Percentiles rank a stretch among this genome's conserved stretches.
These are phyloP conservation scores for Climacteris rufus DNA, from an alignment of 2,113 vertebrate species.

Conservation along the genomic window DNA sequence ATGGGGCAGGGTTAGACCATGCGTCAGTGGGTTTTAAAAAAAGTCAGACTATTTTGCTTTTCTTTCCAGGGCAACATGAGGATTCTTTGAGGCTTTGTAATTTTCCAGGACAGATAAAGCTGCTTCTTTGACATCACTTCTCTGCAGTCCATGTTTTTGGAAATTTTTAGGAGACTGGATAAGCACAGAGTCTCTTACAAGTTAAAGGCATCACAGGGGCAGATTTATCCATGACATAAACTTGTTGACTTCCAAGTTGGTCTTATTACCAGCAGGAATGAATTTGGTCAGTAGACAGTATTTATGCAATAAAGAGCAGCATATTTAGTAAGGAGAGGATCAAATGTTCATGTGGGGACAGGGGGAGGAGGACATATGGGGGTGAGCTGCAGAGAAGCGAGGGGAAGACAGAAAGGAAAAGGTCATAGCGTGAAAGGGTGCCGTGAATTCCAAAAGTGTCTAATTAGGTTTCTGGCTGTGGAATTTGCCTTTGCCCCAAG, in stretches of 20 bases:
- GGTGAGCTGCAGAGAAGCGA: neutral
- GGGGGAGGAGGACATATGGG: neutral
- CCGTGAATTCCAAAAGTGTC: slow-evolving; percentile 60
- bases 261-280: neutral
- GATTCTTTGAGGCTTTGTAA: neutral
- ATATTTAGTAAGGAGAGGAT: neutral
- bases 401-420: slow-evolving; percentile 36
- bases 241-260: neutral
- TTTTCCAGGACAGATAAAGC: neutral
- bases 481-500: slow-evolving; percentile 66
- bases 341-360: neutral
- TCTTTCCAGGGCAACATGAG: neutral
- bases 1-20: neutral
- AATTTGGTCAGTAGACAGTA: neutral
- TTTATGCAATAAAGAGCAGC: neutral
- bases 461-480: slow-evolving; percentile 65
- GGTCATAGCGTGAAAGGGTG: slow-evolving; percentile 52
- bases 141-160: neutral
- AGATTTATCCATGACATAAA: slow-evolving; percentile 13
- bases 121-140: neutral
- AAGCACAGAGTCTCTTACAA: neutral
- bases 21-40: neutral
- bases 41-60: neutral
- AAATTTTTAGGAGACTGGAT: neutral
- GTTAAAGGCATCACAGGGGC: neutral